These are phyloP conservation scores for Cetoscarus ocellatus DNA, from an alignment of 2,797 vertebrate species.

Conservation along the genomic window DNA sequence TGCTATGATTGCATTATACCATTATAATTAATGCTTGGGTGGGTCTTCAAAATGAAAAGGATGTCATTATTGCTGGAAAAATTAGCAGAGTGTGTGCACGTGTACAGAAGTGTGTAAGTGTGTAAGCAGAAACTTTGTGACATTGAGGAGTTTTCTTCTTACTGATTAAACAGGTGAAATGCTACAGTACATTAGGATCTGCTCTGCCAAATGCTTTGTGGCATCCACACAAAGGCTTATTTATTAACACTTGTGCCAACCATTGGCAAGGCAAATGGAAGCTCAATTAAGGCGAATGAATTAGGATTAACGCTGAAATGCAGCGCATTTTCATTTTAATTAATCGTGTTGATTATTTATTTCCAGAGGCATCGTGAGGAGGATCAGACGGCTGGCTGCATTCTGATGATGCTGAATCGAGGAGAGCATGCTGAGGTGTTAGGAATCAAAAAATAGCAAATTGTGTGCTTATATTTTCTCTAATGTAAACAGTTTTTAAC, in stretches of 20 bases:
- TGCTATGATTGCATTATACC: constrained; percentile 66
- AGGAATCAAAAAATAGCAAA: constrained; percentile 30
- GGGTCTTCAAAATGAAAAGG: constrained; percentile 62
- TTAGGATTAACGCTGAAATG: constrained; percentile 83
- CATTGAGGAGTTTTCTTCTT: constrained; percentile 62
- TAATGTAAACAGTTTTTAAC: too few relatives aligned
- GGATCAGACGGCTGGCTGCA: constrained; percentile 49
- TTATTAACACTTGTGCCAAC: constrained; percentile 79
- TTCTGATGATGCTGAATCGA: constrained; percentile 38
- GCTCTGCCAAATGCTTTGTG: constrained; percentile 78
- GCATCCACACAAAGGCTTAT: constrained; percentile 81
- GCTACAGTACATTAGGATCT: constrained; percentile 75
- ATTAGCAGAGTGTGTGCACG: constrained; percentile 14
- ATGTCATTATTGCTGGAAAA: constrained; percentile 67
- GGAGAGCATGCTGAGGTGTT: constrained; percentile 41
- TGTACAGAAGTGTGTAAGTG: not conserved
- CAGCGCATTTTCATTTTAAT: constrained; percentile 82
- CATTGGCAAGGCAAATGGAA: constrained; percentile 76
- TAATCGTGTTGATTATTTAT: constrained; percentile 86
- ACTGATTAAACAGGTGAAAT: constrained; percentile 78
- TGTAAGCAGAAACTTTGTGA: constrained; percentile 49
- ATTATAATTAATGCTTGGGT: constrained; percentile 71
- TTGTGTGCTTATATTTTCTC: constrained; percentile 26
- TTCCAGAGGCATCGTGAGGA: constrained; percentile 56
- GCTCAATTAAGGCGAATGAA: constrained; percentile 84